Base-by-base conservation (phyloP, 1,140 invertebrate species). In the Lutraria rhynchaena region DNA sequence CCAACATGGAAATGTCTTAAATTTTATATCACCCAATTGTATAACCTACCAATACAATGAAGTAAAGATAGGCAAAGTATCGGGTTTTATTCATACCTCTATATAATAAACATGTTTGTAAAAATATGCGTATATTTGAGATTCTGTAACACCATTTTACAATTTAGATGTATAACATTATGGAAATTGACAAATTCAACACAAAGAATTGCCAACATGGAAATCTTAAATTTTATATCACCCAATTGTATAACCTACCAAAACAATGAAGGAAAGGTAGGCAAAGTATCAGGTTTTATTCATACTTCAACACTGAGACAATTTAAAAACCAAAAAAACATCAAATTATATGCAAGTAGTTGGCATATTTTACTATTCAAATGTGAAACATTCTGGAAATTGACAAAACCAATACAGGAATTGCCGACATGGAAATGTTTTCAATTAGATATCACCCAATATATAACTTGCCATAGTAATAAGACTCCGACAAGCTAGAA, bases 311-410 rank as follows among this genome's bases (percentile, higher is more conserved):
- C n/a, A n/a, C n/a, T n/a, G n/a, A n/a, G n/a, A n/a, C n/a, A n/a
- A n/a, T n/a, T n/a, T n/a, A n/a, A n/a, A n/a, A n/a, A n/a, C n/a
- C n/a, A n/a, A n/a, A n/a, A n/a, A n/a, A n/a, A n/a, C n/a, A n/a
- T n/a, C n/a, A n/a, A n/a, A n/a, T n/a, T n/a, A n/a, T n/a, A n/a
- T n/a, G n/a, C n/a, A n/a, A n/a, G n/a, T n/a, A n/a, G n/a, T n/a
- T n/a, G n/a, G n/a, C n/a, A n/a, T n/a, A n/a, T n/a, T n/a, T n/a
- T n/a, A n/a, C n/a, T n/a, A n/a, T n/a, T n/a, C n/a, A n/a, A n/a
- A n/a, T 75, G 71, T 75, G 24, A 15, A 33, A 75, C 57, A 60
- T 58, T 57, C 27, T 75, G 71, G 71, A 75, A 75, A 60, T 60
- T 75, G 71, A 60, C 35, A 44, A 29, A 3, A 41, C 71, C 22